Base-by-base conservation (phyloP, 1,140 invertebrate genomes). In the Diabrotica undecimpunctata region DNA sequence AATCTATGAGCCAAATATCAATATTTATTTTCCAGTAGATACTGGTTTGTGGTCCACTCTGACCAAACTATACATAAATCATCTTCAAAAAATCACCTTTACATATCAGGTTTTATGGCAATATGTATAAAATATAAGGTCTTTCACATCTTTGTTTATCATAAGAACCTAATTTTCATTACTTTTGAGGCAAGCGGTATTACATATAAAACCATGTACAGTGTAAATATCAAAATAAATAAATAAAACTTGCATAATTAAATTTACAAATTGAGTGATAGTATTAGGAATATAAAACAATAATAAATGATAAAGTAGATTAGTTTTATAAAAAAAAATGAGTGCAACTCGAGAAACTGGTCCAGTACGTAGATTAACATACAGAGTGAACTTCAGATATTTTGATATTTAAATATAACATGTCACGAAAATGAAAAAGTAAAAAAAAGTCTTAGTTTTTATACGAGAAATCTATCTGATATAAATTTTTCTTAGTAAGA, bases 271-370 rank as follows among this genome's bases (percentile, higher is more conserved):
- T 46, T 46, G 41, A 46, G 41, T 46, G 41, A 46, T 46, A 46
- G 41, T 10, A 46, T 46, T 46, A 46, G 41, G 8, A 46, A 46
- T 46, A 46, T 46, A 46, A 46, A 46, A 46, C 41, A 46, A 46
- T 46, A 46, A 46, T 46, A 46, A 10, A 46, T 6, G n/a, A 10
- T 46, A 46, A 46, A 46, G 41, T 46, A 46, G 41, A 10, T 10
- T 46, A 46, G 41, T 46, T 10, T 46, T 46, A 46, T 46, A 46
- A n/a, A 46, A 46, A 46, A 46, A 46, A 46, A 46, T 46, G 41
- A 46, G 8, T 46, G 41, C 41, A 46, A 46, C 41, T 46, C 41
- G 41, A 46, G n/a, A 46, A 8, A 46, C n/a, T 46, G 41, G 41
- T 46, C 41, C 41, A 46, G 41, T 46, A 46, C 41, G n/a, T 46